phyloP scores from a whole-genome alignment of 2,797 vertebrate species.

The Cottoperca gobio region DNA sequence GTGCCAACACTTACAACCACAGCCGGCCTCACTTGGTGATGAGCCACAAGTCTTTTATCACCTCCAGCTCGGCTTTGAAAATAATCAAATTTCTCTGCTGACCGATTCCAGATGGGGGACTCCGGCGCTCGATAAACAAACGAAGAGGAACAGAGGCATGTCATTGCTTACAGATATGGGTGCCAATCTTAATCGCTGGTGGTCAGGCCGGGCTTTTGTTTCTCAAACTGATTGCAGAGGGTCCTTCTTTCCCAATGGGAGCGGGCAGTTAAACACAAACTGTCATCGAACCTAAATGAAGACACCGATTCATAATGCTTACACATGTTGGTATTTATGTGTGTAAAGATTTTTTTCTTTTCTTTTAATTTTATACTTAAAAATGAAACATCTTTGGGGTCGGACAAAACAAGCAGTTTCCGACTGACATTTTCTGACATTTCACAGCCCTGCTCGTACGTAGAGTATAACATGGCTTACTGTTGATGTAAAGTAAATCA shows the following conservation, averaged over 20 bases:
- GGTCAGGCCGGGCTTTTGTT: constrained; percentile 47
- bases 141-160: constrained; percentile 53
- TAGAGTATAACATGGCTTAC: neutral
- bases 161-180: constrained; percentile 59
- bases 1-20: constrained; percentile 68
- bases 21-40: constrained; percentile 66
- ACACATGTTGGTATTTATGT: too few species aligned
- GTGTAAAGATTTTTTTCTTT: too few species aligned
- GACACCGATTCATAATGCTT: neutral
- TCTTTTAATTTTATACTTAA: too few species aligned
- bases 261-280: too few species aligned
- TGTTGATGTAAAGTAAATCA: neutral
- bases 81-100: constrained; percentile 77
- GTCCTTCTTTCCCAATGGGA: constrained; percentile 20
- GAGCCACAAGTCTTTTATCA: constrained; percentile 79
- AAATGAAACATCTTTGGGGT: too few species aligned
- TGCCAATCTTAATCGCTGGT: constrained; percentile 64
- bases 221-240: constrained; percentile 35
- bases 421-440: too few species aligned
- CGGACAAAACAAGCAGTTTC: too few species aligned
- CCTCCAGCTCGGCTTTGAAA: constrained; percentile 74
- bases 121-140: constrained; percentile 67
- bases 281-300: neutral
- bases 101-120: constrained; percentile 80
- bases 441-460: neutral